These are phyloP conservation scores for Scaptomyza polygonia DNA, from an alignment of 2,888 invertebrate species.

Conservation along the genomic window DNA sequence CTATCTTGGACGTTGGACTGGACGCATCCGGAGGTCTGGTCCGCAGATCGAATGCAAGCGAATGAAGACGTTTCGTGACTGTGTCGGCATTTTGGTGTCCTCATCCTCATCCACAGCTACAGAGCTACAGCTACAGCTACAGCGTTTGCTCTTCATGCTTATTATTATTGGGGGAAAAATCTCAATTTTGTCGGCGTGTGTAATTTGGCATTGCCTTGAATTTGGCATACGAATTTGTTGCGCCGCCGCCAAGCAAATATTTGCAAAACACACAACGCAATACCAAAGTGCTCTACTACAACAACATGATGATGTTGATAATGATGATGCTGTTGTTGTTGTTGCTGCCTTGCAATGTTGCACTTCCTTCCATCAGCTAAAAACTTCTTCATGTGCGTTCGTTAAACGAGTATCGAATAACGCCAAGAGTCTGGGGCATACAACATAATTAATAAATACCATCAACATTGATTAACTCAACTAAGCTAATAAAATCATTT, in stretches of 20 bases:
- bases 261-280: constrained; percentile 41
- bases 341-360: constrained; percentile 42
- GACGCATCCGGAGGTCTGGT: constrained; percentile 79
- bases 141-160: constrained; percentile 71
- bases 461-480: constrained; percentile 81
- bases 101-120: background rate
- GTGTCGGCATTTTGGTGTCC: constrained; percentile 61
- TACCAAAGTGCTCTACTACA: constrained; percentile 21
- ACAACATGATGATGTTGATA: background rate
- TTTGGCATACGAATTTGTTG: constrained; percentile 78
- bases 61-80: constrained; percentile 84
- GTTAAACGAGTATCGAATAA: constrained; percentile 67
- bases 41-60: constrained; percentile 63
- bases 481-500: constrained; percentile 82
- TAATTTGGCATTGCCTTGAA: constrained; percentile 77
- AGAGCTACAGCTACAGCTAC: constrained; percentile 8
- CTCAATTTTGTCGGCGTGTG: constrained; percentile 80
- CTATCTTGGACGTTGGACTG: constrained; percentile 59
- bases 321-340: background rate
- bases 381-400: constrained; percentile 64
- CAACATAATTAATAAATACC: constrained; percentile 82
- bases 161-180: constrained; percentile 67
- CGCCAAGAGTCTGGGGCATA: constrained; percentile 51
- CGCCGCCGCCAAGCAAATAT: constrained; percentile 73
- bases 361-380: constrained; percentile 70